Conservation (phyloP, 2,113 vertebrate species). For the Ciconia boyciana region DNA sequence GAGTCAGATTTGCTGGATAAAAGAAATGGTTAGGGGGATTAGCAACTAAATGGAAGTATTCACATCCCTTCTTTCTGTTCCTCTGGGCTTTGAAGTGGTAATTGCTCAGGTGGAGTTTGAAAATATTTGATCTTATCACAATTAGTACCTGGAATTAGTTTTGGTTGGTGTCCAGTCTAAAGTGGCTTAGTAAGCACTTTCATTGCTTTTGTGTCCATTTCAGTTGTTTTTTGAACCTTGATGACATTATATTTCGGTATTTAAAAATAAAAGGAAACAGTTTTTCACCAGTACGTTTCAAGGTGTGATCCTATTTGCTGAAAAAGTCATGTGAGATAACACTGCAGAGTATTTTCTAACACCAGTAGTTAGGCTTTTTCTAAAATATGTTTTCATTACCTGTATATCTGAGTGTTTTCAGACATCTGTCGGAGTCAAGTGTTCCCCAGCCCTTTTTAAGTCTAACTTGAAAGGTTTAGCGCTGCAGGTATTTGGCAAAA, state of each 20-base stretch:
- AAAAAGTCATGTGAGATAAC: not conserved
- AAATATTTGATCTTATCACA: not conserved
- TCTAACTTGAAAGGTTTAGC: not conserved
- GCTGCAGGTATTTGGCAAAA: constrained; percentile 12
- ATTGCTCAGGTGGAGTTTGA: not conserved
- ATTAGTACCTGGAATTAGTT: not conserved
- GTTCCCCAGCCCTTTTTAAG: not conserved
- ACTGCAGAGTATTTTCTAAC: not conserved
- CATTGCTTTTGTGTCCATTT: not conserved
- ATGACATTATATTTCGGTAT: not conserved
- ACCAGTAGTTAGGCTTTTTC: not conserved
- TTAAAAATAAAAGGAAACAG: not conserved
- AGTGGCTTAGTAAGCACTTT: not conserved
- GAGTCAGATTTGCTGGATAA: not conserved
- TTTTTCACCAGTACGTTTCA: not conserved
- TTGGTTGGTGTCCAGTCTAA: not conserved
- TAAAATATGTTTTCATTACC: not conserved
- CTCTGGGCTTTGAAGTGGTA: not conserved
- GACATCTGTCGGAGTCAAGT: not conserved
- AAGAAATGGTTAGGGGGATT: not conserved
- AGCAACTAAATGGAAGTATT: not conserved
- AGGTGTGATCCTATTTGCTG: not conserved
- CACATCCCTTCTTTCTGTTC: not conserved
- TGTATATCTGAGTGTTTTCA: not conserved
- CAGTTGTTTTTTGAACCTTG: not conserved